Evolutionary conservation across 2,797 vertebrate species (phyloP), one percentile per base, ranked within the genome.

Genomic region (Coccyzus lansbergi): DNA sequence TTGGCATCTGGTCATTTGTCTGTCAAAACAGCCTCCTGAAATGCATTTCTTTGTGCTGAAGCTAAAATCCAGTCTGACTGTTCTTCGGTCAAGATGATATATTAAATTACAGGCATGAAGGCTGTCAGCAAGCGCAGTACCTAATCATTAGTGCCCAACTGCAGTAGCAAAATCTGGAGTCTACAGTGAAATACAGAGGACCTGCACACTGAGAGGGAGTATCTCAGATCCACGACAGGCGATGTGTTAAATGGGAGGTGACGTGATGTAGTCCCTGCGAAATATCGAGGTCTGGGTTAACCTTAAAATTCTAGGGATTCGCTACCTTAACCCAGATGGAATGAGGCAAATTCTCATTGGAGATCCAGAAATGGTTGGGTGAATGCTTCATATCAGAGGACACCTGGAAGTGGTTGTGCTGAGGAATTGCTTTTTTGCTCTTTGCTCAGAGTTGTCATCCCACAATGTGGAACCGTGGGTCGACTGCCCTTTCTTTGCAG

Each of bases 91-190:
- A 2, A 59, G 33, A 28, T n/a, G 19, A 42, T 29, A 7, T 1
- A 28, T 25, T 56, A 42, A 80, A 88, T 71, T 46, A 25, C 12
- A 8, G 36, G 63, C 31, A 42, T 24, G 36, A 68, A 33, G 34
- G 9, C 7, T 55, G n/a, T 31, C n/a, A 21, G 0, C 12, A 8
- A 71, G 1, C 58, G 40, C 4, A 51, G 29, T 63, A 34, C 10
- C 19, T 63, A 6, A 84, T 68, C 53, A 38, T 44, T 44, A n/a
- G 49, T 49, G 58, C 12, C 58, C 7, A 5, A 40, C 25, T 18
- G 36, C 14, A 14, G 3, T 8, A 63, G 63, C 16, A 34, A 79
- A 52, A 52, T 33, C n/a, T 40, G 31, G 7, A 49, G 7, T 38
- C 31, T 34, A 10, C 72, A 72, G 22, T 67, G 28, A 58, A 62